phyloP scores from a whole-genome alignment of 2,797 vertebrate genomes.

The Pipistrellus pipistrellus region DNA sequence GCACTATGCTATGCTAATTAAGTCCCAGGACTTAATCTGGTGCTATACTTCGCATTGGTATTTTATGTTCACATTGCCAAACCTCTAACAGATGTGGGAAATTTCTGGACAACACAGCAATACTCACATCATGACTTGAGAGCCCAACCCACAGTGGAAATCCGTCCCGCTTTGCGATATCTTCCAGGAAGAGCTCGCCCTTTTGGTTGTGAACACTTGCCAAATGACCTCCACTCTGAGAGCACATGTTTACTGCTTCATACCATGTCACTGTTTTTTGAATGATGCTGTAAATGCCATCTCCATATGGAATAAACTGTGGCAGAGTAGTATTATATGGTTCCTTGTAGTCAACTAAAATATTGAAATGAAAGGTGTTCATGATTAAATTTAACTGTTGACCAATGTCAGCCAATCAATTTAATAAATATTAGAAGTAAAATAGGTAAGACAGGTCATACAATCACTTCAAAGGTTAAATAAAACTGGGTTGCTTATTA shows the following conservation, averaged over 20 bases:
- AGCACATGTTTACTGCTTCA: slow-evolving; percentile 92
- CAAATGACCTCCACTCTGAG: slow-evolving; percentile 90
- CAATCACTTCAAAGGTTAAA: slow-evolving; percentile 51
- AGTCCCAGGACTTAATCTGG: not conserved
- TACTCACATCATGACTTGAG: slow-evolving; percentile 94
- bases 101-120: slow-evolving; percentile 64
- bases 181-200: slow-evolving; percentile 89
- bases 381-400: slow-evolving; percentile 51
- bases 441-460: slow-evolving; percentile 32
- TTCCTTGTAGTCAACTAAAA: slow-evolving; percentile 86
- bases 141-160: slow-evolving; percentile 96
- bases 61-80: slow-evolving; percentile 39
- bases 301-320: slow-evolving; percentile 87
- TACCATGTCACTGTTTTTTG: slow-evolving; percentile 93
- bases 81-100: slow-evolving; percentile 16
- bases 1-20: not conserved
- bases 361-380: slow-evolving; percentile 60
- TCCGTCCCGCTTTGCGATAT: slow-evolving; percentile 92
- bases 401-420: too few species aligned
- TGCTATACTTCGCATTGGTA: slow-evolving; percentile 36
- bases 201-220: slow-evolving; percentile 92
- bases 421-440: not conserved
- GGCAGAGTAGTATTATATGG: slow-evolving; percentile 87
- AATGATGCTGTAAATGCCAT: slow-evolving; percentile 90
- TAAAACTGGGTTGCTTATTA: slow-evolving; percentile 22